Conservation (phyloP, 2,113 vertebrate species). For the Calyptommatus sinebrachiatus region DNA sequence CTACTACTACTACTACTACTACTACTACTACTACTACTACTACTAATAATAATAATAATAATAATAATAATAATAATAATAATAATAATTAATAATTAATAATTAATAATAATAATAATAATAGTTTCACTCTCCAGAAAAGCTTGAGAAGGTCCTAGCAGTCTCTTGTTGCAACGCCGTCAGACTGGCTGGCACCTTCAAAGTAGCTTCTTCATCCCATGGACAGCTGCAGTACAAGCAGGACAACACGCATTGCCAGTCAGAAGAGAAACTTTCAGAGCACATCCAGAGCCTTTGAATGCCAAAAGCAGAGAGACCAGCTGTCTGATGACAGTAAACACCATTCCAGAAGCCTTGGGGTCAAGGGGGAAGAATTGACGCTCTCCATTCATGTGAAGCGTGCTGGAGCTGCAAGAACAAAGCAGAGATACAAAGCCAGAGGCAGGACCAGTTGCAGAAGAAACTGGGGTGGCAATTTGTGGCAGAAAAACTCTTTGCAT, state of each 20-base stretch:
- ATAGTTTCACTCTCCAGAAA: slow-evolving; percentile 52
- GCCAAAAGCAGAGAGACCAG: slow-evolving; percentile 61
- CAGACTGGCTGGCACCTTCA: slow-evolving; percentile 87
- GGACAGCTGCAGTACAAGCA: slow-evolving; percentile 71
- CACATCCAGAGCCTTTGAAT: slow-evolving; percentile 53
- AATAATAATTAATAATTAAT: too few species aligned
- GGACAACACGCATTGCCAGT: slow-evolving; percentile 73
- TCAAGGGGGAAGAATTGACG: slow-evolving; percentile 42
- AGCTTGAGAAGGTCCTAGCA: slow-evolving; percentile 67
- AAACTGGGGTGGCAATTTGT: background rate
- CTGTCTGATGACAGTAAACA: slow-evolving; percentile 78
- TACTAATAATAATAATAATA: too few species aligned
- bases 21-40: too few species aligned
- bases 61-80: too few species aligned
- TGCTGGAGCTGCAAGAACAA: slow-evolving; percentile 15
- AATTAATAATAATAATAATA: background rate
- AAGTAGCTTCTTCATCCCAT: slow-evolving; percentile 60
- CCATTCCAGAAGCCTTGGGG: slow-evolving; percentile 71
- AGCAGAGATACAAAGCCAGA: background rate
- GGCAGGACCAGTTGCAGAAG: too few species aligned
- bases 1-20: too few species aligned
- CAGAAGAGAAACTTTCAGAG: slow-evolving; percentile 48
- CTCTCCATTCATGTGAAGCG: slow-evolving; percentile 48
- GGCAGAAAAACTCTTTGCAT: background rate
- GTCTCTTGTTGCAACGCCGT: slow-evolving; percentile 79